These are phyloP conservation scores for Polymixis lichenea DNA, from an alignment of 2,888 invertebrate species.

Conservation along the genomic window DNA sequence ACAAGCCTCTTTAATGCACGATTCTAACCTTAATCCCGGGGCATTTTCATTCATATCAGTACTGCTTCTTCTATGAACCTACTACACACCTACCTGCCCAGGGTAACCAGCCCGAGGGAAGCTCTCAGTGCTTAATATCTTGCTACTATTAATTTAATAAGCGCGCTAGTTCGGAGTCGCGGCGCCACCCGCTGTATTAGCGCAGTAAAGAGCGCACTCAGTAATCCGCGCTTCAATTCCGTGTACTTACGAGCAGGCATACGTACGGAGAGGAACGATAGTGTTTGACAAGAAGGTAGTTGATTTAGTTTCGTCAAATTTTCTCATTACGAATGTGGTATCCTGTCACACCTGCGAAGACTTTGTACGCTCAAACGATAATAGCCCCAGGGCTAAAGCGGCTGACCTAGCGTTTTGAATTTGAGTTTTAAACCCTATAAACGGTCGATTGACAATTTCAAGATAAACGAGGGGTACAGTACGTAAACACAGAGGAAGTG, in stretches of 20 bases:
- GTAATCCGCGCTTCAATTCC: slow-evolving; percentile 45
- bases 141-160: slow-evolving; percentile 65
- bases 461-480: background rate
- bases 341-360: too few relatives aligned
- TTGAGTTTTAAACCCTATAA: background rate
- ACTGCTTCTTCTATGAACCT: background rate
- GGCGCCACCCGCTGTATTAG: slow-evolving; percentile 50
- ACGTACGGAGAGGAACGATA: background rate
- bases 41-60: background rate
- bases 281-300: background rate
- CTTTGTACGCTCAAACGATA: too few relatives aligned
- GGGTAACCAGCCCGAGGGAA: slow-evolving; percentile 46
- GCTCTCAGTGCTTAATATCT: slow-evolving; percentile 58
- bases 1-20: too few relatives aligned
- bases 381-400: too few relatives aligned
- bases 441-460: background rate
- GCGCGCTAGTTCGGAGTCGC: slow-evolving; percentile 39
- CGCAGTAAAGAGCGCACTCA: slow-evolving; percentile 39
- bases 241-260: slow-evolving; percentile 17
- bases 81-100: background rate
- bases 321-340: too few relatives aligned
- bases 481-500: background rate
- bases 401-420: background rate
- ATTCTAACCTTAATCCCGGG: background rate
- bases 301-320: too few relatives aligned